phyloP scores from a whole-genome alignment of 2,888 invertebrate genomes.

The Timema cristinae region DNA sequence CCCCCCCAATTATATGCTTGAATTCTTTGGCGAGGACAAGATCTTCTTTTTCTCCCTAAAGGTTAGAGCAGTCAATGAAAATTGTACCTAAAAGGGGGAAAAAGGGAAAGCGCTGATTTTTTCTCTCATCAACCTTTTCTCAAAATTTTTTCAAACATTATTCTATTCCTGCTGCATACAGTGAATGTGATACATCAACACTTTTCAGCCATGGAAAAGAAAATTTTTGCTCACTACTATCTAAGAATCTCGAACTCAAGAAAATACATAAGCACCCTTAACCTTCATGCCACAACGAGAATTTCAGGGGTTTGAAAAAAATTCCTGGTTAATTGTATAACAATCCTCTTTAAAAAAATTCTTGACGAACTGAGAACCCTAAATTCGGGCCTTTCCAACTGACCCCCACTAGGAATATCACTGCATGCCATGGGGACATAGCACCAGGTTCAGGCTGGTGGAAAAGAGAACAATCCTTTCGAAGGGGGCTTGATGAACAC shows the following conservation, averaged over 20 bases:
- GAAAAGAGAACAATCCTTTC: background rate
- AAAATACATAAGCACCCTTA: too few relatives aligned
- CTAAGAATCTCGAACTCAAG: background rate
- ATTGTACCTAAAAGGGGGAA: background rate
- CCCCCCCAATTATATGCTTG: background rate
- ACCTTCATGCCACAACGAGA: too few relatives aligned
- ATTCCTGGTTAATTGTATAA: too few relatives aligned
- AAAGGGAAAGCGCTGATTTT: background rate
- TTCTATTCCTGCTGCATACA: background rate
- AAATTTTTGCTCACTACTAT: background rate
- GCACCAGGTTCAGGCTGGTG: too few relatives aligned
- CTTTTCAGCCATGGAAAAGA: background rate
- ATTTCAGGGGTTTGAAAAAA: too few relatives aligned
- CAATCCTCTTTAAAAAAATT: too few relatives aligned
- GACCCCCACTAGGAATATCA: too few relatives aligned
- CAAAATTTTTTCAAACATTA: background rate
- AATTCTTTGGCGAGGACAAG: background rate
- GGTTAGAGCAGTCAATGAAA: background rate
- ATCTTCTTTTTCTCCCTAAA: background rate
- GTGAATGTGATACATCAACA: background rate
- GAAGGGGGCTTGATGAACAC: background rate
- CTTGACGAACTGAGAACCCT: background rate
- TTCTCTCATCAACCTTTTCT: background rate
- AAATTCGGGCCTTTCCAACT: too few relatives aligned
- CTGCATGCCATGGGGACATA: too few relatives aligned